Percentiles rank a stretch among this genome's conserved stretches.
These are phyloP conservation scores for Autographa gamma DNA, from an alignment of 2,888 invertebrate species.

Conservation along the genomic window DNA sequence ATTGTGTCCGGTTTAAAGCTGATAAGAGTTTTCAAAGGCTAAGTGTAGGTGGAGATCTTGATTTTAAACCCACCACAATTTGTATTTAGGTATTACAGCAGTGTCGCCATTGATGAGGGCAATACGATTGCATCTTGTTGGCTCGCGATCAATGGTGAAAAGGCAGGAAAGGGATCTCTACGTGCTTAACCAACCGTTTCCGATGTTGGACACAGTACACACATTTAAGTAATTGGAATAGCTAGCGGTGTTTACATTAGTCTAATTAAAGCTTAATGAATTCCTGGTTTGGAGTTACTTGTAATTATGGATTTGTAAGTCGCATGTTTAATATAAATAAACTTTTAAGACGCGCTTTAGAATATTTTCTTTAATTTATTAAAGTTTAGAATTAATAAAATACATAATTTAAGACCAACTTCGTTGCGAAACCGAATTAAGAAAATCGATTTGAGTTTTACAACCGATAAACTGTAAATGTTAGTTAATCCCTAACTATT, in stretches of 20 bases:
- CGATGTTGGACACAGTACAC: not conserved
- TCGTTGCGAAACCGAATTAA: not conserved
- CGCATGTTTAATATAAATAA: too few species aligned
- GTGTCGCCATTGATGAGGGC: not conserved
- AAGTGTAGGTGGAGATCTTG: constrained; percentile 1
- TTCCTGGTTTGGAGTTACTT: not conserved
- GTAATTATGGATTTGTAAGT: too few species aligned
- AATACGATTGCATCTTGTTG: constrained; percentile 1
- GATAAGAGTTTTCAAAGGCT: not conserved
- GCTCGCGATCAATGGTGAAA: constrained; percentile 1
- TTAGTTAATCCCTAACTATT: constrained; percentile 8
- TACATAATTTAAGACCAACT: not conserved
- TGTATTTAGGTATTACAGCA: not conserved
- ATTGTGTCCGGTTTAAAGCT: not conserved
- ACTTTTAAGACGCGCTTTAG: too few species aligned
- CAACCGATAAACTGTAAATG: not conserved
- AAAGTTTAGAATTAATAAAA: not conserved
- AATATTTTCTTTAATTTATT: too few species aligned
- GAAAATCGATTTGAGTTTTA: not conserved
- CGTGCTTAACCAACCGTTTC: not conserved
- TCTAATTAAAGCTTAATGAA: not conserved
- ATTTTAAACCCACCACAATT: not conserved
- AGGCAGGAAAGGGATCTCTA: constrained; percentile 2
- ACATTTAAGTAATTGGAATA: not conserved
- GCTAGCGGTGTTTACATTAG: not conserved